Conservation (phyloP, 2,113 vertebrate genomes). For the Hepsetus odoe region DNA sequence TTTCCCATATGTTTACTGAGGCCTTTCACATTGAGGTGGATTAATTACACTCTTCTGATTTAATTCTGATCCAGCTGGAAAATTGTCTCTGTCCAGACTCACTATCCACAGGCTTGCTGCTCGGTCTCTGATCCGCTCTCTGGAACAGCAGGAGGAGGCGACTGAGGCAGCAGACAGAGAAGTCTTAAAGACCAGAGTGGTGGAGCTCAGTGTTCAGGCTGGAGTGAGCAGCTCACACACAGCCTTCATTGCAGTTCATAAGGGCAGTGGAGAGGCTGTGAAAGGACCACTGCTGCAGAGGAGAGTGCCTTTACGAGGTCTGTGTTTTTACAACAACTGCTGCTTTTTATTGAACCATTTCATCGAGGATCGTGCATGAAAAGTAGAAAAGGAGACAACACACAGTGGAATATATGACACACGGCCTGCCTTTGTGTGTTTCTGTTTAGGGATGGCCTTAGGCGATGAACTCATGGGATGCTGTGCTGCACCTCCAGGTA, state of each 20-base stretch:
- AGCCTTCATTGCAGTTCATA: constrained; percentile 37
- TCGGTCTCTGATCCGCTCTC: constrained; percentile 27
- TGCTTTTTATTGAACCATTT: no score
- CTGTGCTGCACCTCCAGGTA: no score
- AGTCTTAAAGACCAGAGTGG: constrained; percentile 9
- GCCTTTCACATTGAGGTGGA: neutral
- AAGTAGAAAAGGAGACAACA: no score
- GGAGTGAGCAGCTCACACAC: constrained; percentile 50
- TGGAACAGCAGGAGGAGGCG: constrained; percentile 30
- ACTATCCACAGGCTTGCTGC: constrained; percentile 38
- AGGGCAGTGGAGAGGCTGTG: constrained; percentile 49
- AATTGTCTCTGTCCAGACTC: constrained; percentile 11
- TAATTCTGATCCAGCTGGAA: neutral
- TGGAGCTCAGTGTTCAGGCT: constrained; percentile 41
- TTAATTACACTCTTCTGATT: neutral
- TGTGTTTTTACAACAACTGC: neutral
- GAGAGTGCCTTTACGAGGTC: constrained; percentile 33
- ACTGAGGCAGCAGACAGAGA: neutral
- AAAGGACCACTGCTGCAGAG: constrained; percentile 43
- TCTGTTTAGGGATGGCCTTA: neutral
- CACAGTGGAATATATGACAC: constrained; percentile 8
- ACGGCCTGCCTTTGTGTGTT: neutral
- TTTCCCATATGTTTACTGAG: no score
- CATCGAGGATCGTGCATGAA: no score
- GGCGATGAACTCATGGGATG: no score